Evolutionary conservation across 2,113 vertebrate genomes (phyloP), one percentile per base, ranked within the genome.

Genomic region (Serinus canaria): DNA sequence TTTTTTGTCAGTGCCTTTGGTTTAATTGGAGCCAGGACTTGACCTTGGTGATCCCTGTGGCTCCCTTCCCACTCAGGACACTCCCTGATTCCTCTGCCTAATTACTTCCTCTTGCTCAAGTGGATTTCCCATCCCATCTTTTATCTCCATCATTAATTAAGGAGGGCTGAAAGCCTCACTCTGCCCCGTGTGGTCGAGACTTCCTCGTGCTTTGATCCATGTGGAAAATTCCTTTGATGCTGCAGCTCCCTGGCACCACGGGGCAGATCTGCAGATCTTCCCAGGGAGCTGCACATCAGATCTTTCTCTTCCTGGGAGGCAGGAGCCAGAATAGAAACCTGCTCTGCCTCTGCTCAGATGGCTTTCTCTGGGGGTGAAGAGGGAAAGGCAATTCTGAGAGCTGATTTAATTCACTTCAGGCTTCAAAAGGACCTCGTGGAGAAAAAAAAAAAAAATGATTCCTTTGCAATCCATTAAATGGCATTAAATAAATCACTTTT

Each of bases 171-270:
- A 59, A 80, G 49, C 74, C 41, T 4, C 4, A 44, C 35, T 62
- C 82, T 64, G 25, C 30, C 2, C 30, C 1, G 15, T 12, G 52
- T 0, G 22, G 90, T 27, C 91, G 77, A 70, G 33, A 20, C 50
- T 83, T 77, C 25, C 70, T 24, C 11, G 22, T 28, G 9, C 87
- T 88, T 86, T 81, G 76, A 86, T 27, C 49, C 37, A 3, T 2
- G 59, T 19, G 74, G 79, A 24, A 46, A 69, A 63, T 58, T 69
- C 60, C 83, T 95, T 95, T 96, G 94, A 90, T 96, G 39, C 83
- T 88, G 14, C 60, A 52, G 64, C 16, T 18, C 47, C 2, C 27
- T 23, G 75, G 90, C 78, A 87, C 20, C 35, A 9, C 15, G 86
- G 67, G 70, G 94, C 11, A 6, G 25, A 31, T 49, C 27, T 46